Conservation (phyloP, 2,888 invertebrate species). For the Pollenia griseotomentosa region DNA sequence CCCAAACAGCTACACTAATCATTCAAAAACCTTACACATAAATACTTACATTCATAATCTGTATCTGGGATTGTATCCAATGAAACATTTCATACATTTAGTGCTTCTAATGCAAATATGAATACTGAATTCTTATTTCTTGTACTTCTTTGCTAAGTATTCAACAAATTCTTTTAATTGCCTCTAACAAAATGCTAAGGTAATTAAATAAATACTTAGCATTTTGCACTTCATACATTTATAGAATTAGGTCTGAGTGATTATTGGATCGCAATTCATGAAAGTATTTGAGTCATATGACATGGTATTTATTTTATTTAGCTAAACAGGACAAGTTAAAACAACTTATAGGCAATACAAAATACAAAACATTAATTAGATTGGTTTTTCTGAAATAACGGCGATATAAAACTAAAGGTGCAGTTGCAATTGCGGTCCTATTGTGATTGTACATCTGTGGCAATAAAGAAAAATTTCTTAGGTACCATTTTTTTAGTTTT, state of each 20-base stretch:
- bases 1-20: neutral
- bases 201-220: slow-evolving; percentile 50
- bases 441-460: no score
- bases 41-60: slow-evolving; percentile 35
- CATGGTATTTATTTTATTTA: no score
- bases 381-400: no score
- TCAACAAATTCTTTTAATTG: slow-evolving; percentile 37
- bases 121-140: neutral
- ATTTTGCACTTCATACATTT: slow-evolving; percentile 20
- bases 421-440: no score
- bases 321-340: no score
- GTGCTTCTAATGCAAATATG: slow-evolving; percentile 3
- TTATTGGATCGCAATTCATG: neutral
- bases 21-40: neutral
- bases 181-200: slow-evolving; percentile 26
- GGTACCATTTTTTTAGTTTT: no score
- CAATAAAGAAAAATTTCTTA: no score
- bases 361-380: no score
- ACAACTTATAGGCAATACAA: no score
- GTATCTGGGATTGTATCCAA: neutral
- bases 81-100: slow-evolving; percentile 25
- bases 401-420: no score
- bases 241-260: neutral
- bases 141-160: slow-evolving; percentile 21
- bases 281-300: no score